Base-by-base conservation (phyloP, 2,797 vertebrate species). In the Phoxinus dragarum region DNA sequence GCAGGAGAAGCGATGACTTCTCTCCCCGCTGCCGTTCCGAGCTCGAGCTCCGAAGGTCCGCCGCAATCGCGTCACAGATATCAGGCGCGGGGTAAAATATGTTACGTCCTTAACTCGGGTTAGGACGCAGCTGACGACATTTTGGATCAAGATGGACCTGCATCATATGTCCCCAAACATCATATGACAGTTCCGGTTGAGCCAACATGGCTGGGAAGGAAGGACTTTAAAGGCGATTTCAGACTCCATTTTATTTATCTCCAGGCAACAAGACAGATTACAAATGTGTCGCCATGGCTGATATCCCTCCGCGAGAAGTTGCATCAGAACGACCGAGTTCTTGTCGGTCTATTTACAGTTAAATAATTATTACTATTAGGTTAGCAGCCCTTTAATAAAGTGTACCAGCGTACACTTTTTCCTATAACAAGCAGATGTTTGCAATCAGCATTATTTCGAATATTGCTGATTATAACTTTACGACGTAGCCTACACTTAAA, bases 251-350 rank as follows among this genome's bases (percentile, higher is more conserved):
- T 85, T 85, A 73, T n/a, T 66, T 73, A 96, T 96, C 95, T 92
- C 97, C 89, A 94, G 93, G 96, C 97, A 97, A 98, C 97, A 92
- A 89, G 95, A 92, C 96, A 92, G 95, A 97, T 90, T 88, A 89
- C 93, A 83, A 89, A 95, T 90, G 93, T 93, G 93, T 93, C 88
- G 84, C 81, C 77, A 54, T 49, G 80, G 66, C 69, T 87, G 93
- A 89, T 93, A 96, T 97, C 94, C 97, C 92, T 97, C 96, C 97
- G 96, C 96, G 84, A 80, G 86, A 80, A 91, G 91, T 95, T 95
- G 94, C 95, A 92, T 95, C 95, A 95, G 94, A 95, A 92, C 89
- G 88, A 71, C n/a, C 8, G 69, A 74, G 12, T 19, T 74, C 8
- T 12, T 10, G 5, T n/a, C 47, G 14, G 21, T 31, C 44, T 79